phyloP scores from a whole-genome alignment of 2,888 invertebrate genomes.

The Netelia inedita region DNA sequence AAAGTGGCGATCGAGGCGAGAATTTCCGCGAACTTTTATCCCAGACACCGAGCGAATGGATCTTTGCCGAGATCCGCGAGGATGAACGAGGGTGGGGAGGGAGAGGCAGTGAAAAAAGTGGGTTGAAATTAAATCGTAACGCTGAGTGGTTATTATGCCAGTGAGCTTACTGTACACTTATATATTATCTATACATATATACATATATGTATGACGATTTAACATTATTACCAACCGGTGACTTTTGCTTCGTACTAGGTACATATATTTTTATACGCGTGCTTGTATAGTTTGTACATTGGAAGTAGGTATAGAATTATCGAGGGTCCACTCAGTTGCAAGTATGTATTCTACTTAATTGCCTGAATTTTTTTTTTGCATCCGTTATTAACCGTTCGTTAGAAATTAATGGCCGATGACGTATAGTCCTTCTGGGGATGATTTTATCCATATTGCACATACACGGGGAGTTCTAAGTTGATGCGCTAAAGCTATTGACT shows the following conservation, averaged over 20 bases:
- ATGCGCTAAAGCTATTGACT: too few relatives aligned
- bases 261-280: neutral
- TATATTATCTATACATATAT: neutral
- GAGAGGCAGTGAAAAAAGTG: constrained; percentile 60
- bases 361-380: constrained; percentile 68
- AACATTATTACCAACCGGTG: constrained; percentile 17
- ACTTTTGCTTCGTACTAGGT: neutral
- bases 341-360: constrained; percentile 67
- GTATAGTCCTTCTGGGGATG: constrained; percentile 14
- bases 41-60: constrained; percentile 26
- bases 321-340: constrained; percentile 27
- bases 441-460: neutral
- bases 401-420: constrained; percentile 68
- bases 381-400: constrained; percentile 69
- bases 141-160: constrained; percentile 66
- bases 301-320: constrained; percentile 14
- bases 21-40: constrained; percentile 52
- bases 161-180: constrained; percentile 37
- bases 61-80: constrained; percentile 10
- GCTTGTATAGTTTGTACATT: neutral
- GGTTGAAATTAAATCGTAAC: constrained; percentile 74
- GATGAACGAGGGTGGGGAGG: constrained; percentile 45
- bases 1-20: constrained; percentile 38
- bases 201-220: constrained; percentile 7
- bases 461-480: neutral